These are phyloP conservation scores for Lagenorhynchus albirostris DNA, from an alignment of 2,113 vertebrate species.

Conservation along the genomic window DNA sequence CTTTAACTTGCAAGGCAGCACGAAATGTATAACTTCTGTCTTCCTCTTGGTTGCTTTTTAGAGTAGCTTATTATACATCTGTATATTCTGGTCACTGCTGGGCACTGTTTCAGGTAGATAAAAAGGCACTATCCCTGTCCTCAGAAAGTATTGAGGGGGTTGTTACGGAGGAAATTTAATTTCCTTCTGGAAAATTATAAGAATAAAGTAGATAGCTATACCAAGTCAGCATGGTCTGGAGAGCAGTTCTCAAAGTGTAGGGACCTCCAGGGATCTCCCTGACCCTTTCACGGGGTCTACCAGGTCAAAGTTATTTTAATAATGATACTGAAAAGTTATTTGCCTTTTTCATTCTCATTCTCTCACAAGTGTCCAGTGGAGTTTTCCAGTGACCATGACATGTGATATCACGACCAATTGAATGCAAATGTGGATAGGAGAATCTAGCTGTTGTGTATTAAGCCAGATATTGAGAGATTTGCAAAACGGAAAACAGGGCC, in stretches of 20 bases:
- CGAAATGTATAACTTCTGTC: neutral
- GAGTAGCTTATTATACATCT: neutral
- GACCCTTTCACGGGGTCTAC: neutral
- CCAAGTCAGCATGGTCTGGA: neutral
- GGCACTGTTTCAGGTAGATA: slow-evolving; percentile 5
- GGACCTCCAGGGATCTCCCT: neutral
- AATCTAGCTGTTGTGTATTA: neutral
- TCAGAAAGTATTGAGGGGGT: slow-evolving; percentile 19
- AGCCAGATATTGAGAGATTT: neutral
- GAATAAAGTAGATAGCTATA: neutral
- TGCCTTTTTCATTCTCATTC: neutral
- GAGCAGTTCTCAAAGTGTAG: neutral
- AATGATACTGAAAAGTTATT: neutral
- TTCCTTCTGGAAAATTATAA: neutral
- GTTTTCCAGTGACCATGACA: neutral
- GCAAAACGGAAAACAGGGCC: neutral
- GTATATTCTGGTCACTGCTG: neutral
- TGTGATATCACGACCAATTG: neutral
- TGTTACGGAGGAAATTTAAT: neutral
- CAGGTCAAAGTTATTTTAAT: neutral
- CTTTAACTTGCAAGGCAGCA: neutral
- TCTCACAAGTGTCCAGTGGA: neutral
- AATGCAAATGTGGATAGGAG: neutral
- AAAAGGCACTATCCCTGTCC: neutral
- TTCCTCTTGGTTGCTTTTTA: neutral